Percentiles rank a stretch among this genome's conserved stretches.
Conservation (phyloP, 2,797 vertebrate genomes). For the Sebastes dallii region DNA sequence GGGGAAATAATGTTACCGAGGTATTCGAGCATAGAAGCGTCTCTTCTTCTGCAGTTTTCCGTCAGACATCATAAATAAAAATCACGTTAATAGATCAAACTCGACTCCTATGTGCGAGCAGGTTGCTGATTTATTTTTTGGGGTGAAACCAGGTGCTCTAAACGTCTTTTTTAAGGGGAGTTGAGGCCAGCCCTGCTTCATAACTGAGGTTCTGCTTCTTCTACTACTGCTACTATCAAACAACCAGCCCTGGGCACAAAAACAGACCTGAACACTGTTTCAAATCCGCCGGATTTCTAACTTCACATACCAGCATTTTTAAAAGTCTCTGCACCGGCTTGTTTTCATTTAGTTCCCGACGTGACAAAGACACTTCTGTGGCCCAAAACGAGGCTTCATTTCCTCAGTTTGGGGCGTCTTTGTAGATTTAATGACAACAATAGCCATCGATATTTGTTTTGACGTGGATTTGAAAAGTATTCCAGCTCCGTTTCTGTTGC, state of each 20-base stretch:
- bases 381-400: not conserved
- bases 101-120: not conserved
- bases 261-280: conserved; percentile 42
- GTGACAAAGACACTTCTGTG: not conserved
- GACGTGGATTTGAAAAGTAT: conserved; percentile 30
- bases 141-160: conserved; percentile 31
- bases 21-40: not conserved
- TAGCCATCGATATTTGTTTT: conserved; percentile 47
- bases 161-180: conserved; percentile 30
- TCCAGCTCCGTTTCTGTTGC: conserved; percentile 72
- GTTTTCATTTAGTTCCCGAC: conserved; percentile 18
- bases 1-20: not conserved
- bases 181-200: conserved; percentile 75
- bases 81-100: not conserved
- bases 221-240: conserved; percentile 74
- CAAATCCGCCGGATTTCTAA: conserved; percentile 18
- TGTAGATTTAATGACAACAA: conserved; percentile 18
- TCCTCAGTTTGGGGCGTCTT: conserved; percentile 18
- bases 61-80: not conserved
- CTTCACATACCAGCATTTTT: conserved; percentile 63
- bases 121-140: not conserved
- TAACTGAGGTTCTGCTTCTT: conserved; percentile 74
- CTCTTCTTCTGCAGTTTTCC: not conserved
- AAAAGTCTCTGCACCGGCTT: conserved; percentile 19
- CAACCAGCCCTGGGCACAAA: conserved; percentile 59